Evolutionary conservation across 2,113 vertebrate genomes (phyloP).

Genomic region (Montifringilla adamsi): DNA sequence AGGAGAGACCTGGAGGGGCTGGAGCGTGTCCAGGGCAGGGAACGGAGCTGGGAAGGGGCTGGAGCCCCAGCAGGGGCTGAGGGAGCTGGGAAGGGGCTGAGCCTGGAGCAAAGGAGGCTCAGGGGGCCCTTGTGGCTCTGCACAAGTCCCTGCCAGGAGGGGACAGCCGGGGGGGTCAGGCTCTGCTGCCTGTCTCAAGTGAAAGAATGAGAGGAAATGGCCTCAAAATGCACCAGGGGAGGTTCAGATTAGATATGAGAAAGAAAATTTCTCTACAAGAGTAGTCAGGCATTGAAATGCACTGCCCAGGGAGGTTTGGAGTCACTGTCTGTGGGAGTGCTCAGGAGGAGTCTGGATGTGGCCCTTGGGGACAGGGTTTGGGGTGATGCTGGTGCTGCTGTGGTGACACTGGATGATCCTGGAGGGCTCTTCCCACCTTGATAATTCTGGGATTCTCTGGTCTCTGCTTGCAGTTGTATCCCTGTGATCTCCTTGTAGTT

Average conservation of each 20-base stretch:
- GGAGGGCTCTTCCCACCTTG: accelerated
- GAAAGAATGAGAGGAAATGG: neutral
- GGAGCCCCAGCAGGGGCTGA: neutral
- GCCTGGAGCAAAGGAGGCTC: neutral
- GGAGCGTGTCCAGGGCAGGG: neutral
- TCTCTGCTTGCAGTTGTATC: neutral
- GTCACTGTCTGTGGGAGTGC: accelerated
- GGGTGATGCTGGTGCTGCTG: neutral
- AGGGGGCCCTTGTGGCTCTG: neutral
- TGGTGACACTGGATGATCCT: accelerated
- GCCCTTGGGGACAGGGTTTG: neutral
- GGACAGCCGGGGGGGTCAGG: neutral
- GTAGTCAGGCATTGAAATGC: neutral
- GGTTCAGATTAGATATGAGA: neutral
- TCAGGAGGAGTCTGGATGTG: neutral
- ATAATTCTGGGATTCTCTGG: neutral
- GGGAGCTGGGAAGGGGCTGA: neutral
- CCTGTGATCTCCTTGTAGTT: neutral
- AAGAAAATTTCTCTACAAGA: neutral
- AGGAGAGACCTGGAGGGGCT: neutral
- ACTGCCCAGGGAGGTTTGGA: neutral
- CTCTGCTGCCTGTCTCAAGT: neutral
- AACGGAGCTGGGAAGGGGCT: neutral
- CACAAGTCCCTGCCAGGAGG: neutral
- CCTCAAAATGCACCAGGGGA: neutral